Evolutionary conservation across 1,140 invertebrate species (phyloP), one percentile per base, ranked within the genome.

Genomic region (Cydia strobilella): DNA sequence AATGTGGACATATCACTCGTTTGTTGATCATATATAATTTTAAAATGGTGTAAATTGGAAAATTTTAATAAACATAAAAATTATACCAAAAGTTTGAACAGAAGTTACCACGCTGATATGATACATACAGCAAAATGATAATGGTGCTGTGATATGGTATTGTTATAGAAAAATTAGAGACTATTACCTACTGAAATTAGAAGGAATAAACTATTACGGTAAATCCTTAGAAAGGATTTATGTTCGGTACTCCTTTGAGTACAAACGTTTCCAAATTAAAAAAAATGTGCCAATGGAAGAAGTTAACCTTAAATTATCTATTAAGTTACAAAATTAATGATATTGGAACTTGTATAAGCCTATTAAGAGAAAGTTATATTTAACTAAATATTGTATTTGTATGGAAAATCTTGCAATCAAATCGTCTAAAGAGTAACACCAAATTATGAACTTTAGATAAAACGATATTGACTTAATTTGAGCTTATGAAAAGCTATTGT

Each of bases 131-230:
- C 81, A 76, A 77, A 76, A 74, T 80, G 84, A 83, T 84, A 83
- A 73, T 83, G 83, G 85, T 86, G 82, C 86, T 89, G 86, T 89
- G 84, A 88, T 88, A 88, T 87, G 84, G 80, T 87, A 84, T 87
- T 89, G 79, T 86, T 87, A 79, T 84, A 88, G 82, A 82, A 83
- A 87, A 59, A 59, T 59, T 85, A 85, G 79, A 82, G 74, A 79
- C 77, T 84, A n/a, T n/a, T n/a, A n/a, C n/a, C n/a, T n/a, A 84
- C 76, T 80, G 63, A 81, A 80, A 80, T 78, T 59, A 59, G 54
- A 23, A 10, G 54, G 54, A 69, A 35, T 66, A 69, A 69, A 69
- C 65, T n/a, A 69, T 18, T 69, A n/a, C 31, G 65, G 27, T 69
- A 9, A 39, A 69, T 42, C 65, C 31, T 66, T 69, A 35, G 27